Evolutionary conservation across 2,888 invertebrate species (phyloP).

Genomic region (Agonopterix subpropinquella): DNA sequence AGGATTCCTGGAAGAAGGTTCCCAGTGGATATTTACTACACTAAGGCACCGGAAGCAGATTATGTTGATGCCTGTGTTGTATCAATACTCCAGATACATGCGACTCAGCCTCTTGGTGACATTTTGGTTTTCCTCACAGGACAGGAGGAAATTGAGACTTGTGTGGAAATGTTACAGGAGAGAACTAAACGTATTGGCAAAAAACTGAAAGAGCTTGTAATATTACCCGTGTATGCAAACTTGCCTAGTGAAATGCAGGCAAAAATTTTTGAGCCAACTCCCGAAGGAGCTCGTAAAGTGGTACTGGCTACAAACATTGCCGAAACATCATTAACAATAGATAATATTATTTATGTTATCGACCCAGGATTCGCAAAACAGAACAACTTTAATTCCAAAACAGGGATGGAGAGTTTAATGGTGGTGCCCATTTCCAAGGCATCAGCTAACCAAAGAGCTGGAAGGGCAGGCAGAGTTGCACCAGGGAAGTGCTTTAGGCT

Average conservation of each 20-base stretch:
- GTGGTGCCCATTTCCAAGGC: conserved; percentile 99
- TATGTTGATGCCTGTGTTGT: conserved; percentile 99
- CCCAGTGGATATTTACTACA: conserved; percentile 99
- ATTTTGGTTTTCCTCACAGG: conserved; percentile 97
- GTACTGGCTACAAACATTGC: conserved; percentile 99
- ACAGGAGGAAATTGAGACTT: conserved; percentile 93
- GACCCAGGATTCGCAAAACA: conserved; percentile 99
- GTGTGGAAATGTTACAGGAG: conserved; percentile 92
- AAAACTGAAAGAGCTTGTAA: conserved; percentile 92
- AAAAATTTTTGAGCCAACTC: conserved; percentile 98
- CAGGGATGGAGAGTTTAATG: conserved; percentile 98
- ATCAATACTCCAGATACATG: conserved; percentile 97
- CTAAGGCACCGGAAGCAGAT: conserved; percentile 99
- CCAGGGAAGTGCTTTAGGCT: conserved; percentile 98
- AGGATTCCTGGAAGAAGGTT: conserved; percentile 97
- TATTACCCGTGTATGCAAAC: conserved; percentile 98
- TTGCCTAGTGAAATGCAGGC: conserved; percentile 99
- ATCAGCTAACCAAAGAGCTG: conserved; percentile 98
- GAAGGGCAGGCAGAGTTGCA: conserved; percentile 95
- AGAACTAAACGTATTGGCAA: conserved; percentile 93
- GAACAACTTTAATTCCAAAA: conserved; percentile 97
- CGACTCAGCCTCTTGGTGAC: conserved; percentile 97
- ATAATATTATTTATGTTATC: conserved; percentile 98
- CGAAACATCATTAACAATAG: conserved; percentile 98
- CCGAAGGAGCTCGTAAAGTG: conserved; percentile 96